These are phyloP conservation scores for Brachystomella parvula DNA, from an alignment of 1,140 invertebrate genomes.

Conservation along the genomic window DNA sequence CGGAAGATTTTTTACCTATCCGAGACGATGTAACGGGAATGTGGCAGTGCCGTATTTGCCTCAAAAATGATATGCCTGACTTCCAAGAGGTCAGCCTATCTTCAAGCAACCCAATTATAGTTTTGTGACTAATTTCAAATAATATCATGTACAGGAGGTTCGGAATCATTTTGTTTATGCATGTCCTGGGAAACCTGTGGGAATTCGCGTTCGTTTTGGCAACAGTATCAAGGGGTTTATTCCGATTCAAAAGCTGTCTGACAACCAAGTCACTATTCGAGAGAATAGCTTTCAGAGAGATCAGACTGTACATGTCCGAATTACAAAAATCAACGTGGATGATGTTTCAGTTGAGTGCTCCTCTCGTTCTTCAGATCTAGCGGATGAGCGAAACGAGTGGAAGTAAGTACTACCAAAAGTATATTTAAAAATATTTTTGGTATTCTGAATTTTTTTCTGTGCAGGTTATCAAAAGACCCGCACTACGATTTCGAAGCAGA, in stretches of 20 bases:
- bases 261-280: constrained; percentile 86
- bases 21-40: constrained; percentile 85
- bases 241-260: constrained; percentile 88
- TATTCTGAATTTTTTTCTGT: too few species aligned
- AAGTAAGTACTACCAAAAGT: too few species aligned
- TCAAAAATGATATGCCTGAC: constrained; percentile 92
- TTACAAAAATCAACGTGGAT: constrained; percentile 92
- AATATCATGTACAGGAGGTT: too few species aligned
- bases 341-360: constrained; percentile 89
- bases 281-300: constrained; percentile 78
- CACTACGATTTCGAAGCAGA: constrained; percentile 87
- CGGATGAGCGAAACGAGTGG: constrained; percentile 83
- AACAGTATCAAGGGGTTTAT: constrained; percentile 93
- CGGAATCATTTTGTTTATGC: constrained; percentile 97
- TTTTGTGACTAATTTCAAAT: too few species aligned
- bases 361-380: constrained; percentile 83
- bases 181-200: constrained; percentile 91
- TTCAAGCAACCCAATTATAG: too few species aligned
- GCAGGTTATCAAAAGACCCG: constrained; percentile 70
- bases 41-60: constrained; percentile 96
- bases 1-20: constrained; percentile 90
- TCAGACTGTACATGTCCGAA: constrained; percentile 85
- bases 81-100: too few species aligned
- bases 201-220: constrained; percentile 80
- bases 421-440: too few species aligned